Conservation (phyloP, 2,113 vertebrate genomes). For the Phylloscopus trochiloides region DNA sequence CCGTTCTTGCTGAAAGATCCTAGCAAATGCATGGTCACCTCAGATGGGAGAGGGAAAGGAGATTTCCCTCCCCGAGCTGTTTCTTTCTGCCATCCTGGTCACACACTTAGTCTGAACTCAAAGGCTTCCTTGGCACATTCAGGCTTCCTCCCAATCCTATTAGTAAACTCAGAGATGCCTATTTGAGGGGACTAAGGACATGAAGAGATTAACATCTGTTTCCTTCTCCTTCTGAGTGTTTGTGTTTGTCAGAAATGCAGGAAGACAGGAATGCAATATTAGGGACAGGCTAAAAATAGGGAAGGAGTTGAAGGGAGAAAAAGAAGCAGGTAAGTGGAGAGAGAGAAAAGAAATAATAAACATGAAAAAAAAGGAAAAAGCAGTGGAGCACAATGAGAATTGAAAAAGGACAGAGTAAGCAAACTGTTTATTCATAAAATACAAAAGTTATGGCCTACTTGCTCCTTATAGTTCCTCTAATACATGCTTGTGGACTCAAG, state of each 20-base stretch:
- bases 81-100: slow-evolving; percentile 1
- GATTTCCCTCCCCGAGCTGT: background rate
- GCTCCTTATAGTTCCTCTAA: background rate
- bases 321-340: background rate
- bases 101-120: background rate
- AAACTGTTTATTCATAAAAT: background rate
- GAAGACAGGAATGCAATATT: background rate
- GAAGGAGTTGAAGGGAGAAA: background rate
- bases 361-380: background rate
- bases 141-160: slow-evolving; percentile 61
- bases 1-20: slow-evolving; percentile 67
- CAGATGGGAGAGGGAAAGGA: background rate
- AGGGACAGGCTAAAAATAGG: background rate
- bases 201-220: slow-evolving; percentile 24
- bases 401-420: background rate
- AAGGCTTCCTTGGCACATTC: background rate
- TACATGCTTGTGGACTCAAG: background rate
- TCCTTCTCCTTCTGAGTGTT: background rate
- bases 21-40: slow-evolving; percentile 50
- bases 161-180: slow-evolving; percentile 30
- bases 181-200: slow-evolving; percentile 11
- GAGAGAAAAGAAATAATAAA: background rate
- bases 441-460: background rate
- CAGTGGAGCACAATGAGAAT: background rate
- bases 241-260: background rate